Percentiles rank a stretch among this genome's conserved stretches.
Conservation (phyloP, 92 coral and sea anemone genomes). For the Palythoa grandiflora region DNA sequence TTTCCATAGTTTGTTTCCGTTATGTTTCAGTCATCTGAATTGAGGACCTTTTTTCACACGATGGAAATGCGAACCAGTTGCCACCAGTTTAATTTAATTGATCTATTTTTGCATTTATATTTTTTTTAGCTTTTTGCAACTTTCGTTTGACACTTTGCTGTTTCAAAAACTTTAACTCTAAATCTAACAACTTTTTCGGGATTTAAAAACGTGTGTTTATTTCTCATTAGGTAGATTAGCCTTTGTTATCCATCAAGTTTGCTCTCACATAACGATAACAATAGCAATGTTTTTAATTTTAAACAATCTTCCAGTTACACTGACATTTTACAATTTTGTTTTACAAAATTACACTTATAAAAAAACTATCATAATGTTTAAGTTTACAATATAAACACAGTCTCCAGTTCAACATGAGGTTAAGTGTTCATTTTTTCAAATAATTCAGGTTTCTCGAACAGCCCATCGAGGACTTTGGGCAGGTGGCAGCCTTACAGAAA, state of each 20-base stretch:
- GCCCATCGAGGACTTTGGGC: constrained; percentile 34
- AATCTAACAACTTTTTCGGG: not conserved
- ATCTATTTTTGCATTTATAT: no score
- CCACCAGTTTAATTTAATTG: no score
- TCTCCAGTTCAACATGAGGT: not conserved
- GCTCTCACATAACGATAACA: not conserved
- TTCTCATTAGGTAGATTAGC: not conserved
- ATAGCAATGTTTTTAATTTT: not conserved
- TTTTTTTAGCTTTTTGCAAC: not conserved
- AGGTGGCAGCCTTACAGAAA: constrained; percentile 18
- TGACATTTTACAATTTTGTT: no score
- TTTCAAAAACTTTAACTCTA: not conserved
- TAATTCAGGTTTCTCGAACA: constrained; percentile 10
- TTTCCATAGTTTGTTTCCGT: no score
- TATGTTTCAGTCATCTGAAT: no score
- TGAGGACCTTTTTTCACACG: no score
- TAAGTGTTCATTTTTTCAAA: not conserved
- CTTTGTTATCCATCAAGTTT: not conserved
- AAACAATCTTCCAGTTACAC: no score
- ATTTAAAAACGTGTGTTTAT: not conserved
- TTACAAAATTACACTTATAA: no score
- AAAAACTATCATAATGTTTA: no score
- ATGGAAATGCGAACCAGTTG: no score
- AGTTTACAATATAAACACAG: no score
- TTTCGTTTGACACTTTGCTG: constrained; percentile 1